Evolutionary conservation across 2,797 vertebrate species (phyloP).

Genomic region (Gallinago nigripennis): DNA sequence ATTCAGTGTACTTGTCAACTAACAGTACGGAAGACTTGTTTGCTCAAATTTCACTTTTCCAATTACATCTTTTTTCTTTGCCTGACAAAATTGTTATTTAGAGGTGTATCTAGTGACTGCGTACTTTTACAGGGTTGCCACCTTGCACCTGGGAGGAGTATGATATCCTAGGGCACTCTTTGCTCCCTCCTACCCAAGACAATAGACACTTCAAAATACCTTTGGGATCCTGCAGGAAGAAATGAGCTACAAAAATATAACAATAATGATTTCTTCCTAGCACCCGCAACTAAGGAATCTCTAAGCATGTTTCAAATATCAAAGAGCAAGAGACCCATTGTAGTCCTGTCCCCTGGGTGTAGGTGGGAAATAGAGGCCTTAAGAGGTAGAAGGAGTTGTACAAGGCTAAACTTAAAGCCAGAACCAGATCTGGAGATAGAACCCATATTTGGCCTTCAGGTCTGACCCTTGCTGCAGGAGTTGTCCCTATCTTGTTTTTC

Average conservation of each 20-base stretch:
- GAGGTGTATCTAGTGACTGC: fast-evolving
- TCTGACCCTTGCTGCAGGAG: not conserved
- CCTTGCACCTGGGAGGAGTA: not conserved
- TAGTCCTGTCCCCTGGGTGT: not conserved
- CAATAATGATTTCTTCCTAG: not conserved
- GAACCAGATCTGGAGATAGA: not conserved
- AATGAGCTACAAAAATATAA: not conserved
- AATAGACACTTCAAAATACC: not conserved
- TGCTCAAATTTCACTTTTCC: not conserved
- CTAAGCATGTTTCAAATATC: not conserved
- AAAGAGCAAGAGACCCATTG: not conserved
- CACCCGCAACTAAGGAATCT: not conserved
- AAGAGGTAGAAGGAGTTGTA: not conserved
- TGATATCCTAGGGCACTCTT: not conserved
- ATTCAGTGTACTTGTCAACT: not conserved
- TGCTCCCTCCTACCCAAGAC: not conserved
- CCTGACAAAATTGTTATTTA: not conserved
- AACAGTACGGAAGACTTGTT: not conserved
- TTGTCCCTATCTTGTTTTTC: not conserved
- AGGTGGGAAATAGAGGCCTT: not conserved
- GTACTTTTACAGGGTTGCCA: not conserved
- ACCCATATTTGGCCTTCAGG: no score
- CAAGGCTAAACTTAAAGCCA: not conserved
- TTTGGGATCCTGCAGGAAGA: not conserved
- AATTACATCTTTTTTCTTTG: not conserved